Conservation (phyloP, 2,797 vertebrate species). For the Notolepis coatsorum region DNA sequence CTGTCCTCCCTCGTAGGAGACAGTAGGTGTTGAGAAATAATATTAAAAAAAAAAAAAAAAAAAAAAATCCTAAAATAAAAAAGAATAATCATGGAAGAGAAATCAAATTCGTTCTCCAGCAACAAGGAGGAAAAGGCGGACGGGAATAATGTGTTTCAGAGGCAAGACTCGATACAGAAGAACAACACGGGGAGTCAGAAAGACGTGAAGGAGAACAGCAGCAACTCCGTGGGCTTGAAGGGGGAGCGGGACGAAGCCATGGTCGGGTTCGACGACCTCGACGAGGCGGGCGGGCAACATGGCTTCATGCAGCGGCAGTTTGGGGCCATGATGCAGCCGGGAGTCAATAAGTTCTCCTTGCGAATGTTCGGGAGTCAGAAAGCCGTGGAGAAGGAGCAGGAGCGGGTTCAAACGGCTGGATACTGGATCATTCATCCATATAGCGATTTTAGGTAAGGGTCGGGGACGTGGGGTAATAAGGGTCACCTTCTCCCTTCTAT, state of each 20-base stretch:
- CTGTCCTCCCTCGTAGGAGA: slow-evolving; percentile 78
- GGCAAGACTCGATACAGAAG: slow-evolving; percentile 88
- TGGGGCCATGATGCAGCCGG: slow-evolving; percentile 97
- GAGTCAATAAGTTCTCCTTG: slow-evolving; percentile 99
- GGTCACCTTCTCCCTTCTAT: slow-evolving; percentile 60
- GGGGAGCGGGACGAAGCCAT: slow-evolving; percentile 90
- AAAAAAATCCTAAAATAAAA: no score
- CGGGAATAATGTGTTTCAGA: slow-evolving; percentile 90
- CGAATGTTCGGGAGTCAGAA: slow-evolving; percentile 99
- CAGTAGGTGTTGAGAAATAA: slow-evolving; percentile 55
- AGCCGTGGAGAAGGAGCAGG: slow-evolving; percentile 98
- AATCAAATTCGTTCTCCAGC: slow-evolving; percentile 91
- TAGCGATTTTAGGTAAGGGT: slow-evolving; percentile 98
- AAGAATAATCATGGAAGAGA: slow-evolving; percentile 86
- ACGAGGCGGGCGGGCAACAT: slow-evolving; percentile 86
- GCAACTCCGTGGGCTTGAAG: slow-evolving; percentile 95
- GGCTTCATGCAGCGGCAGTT: slow-evolving; percentile 98
- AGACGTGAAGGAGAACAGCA: slow-evolving; percentile 92
- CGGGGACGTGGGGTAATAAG: no score
- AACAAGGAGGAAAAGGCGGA: slow-evolving; percentile 90
- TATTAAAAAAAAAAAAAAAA: slow-evolving; percentile 48
- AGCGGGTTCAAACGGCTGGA: slow-evolving; percentile 97
- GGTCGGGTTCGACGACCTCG: slow-evolving; percentile 91
- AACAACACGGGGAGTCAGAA: slow-evolving; percentile 85
- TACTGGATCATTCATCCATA: slow-evolving; percentile 99